A percentile compares a stretch with the other conserved stretches of the same genome.
Conservation (phyloP, 2,888 invertebrate species). For the Leptinotarsa peninsularis region DNA sequence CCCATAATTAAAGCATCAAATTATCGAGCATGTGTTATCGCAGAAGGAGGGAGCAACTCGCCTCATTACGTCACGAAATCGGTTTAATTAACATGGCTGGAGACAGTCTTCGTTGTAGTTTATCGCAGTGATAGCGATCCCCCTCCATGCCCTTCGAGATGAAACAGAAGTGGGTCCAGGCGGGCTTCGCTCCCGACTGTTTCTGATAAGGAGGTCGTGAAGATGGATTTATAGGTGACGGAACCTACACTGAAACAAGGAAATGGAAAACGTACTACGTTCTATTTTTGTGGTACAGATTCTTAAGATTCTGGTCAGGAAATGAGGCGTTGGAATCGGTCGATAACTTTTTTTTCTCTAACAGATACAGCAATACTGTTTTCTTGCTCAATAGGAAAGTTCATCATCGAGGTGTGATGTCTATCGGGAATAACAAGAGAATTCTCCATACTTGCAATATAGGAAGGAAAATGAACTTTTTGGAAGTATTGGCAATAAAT, state of each 20-base stretch:
- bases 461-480: no score
- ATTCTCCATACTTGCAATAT: no score
- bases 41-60: constrained; percentile 31
- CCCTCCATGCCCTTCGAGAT: neutral
- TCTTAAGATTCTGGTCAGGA: neutral
- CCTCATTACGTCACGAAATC: constrained; percentile 36
- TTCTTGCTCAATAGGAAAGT: no score
- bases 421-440: no score
- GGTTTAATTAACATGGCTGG: constrained; percentile 41
- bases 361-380: no score
- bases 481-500: no score
- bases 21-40: constrained; percentile 16
- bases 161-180: neutral
- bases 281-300: neutral
- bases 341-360: no score
- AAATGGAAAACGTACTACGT: neutral
- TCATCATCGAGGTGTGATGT: no score
- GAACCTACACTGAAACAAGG: neutral
- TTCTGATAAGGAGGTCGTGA: constrained; percentile 4
- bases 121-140: constrained; percentile 35
- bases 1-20: neutral
- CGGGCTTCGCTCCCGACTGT: neutral
- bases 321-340: no score
- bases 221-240: neutral
- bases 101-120: constrained; percentile 33